Conservation (phyloP, 2,888 invertebrate genomes). For the Neocrepidodera transversa region DNA sequence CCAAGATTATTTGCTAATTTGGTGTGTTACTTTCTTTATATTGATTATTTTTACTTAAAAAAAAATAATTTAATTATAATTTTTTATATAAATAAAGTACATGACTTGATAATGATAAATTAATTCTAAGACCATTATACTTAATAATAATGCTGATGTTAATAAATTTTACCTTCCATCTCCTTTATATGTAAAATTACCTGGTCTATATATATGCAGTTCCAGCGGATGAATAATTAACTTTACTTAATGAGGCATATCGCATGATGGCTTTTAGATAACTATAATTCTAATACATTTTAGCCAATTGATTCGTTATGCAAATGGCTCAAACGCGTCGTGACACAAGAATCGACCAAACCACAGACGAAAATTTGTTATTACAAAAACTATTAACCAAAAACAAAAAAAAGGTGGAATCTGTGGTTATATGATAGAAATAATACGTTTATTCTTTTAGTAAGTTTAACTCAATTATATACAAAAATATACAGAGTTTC, state of each 20-base stretch:
- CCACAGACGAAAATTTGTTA: not conserved
- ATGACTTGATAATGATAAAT: too few species aligned
- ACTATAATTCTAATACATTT: constrained; percentile 30
- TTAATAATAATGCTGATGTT: not conserved
- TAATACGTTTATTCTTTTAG: too few species aligned
- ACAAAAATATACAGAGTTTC: too few species aligned
- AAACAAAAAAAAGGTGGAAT: too few species aligned
- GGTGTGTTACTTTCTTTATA: too few species aligned
- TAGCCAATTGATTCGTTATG: constrained; percentile 34
- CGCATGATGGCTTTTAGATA: constrained; percentile 27
- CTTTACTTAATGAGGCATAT: constrained; percentile 29
- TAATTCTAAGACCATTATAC: not conserved
- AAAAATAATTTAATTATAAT: too few species aligned
- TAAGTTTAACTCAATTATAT: too few species aligned
- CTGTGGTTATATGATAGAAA: too few species aligned
- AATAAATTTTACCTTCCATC: not conserved
- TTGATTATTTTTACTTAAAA: too few species aligned
- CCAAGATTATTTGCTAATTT: too few species aligned
- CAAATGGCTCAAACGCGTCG: constrained; percentile 32
- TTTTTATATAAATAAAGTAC: not conserved
- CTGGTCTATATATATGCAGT: constrained; percentile 14
- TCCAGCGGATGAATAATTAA: constrained; percentile 25
- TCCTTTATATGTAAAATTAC: not conserved
- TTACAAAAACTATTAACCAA: too few species aligned
- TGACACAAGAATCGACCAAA: constrained; percentile 21